Percentiles rank a stretch among this genome's conserved stretches.
phyloP scores from a whole-genome alignment of 2,888 invertebrate species.

The Volucella inflata region DNA sequence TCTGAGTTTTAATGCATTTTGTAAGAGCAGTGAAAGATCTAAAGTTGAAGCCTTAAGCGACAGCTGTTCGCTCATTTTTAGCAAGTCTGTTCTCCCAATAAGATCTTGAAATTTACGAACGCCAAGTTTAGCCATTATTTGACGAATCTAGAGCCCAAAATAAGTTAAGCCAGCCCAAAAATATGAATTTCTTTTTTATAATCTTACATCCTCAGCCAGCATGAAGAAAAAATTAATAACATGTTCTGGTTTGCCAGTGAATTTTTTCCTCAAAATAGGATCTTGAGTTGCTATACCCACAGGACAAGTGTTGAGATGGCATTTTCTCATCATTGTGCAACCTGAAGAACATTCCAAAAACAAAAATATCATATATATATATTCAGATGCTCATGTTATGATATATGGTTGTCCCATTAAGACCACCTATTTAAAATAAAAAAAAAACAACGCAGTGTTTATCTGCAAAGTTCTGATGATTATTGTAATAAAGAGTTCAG shows the following conservation, averaged over 20 bases:
- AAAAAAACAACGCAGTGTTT: too few relatives aligned
- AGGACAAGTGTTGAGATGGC: constrained; percentile 99
- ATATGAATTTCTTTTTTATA: neutral
- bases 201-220: constrained; percentile 96
- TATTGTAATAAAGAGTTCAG: too few relatives aligned
- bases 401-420: too few relatives aligned
- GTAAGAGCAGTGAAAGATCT: constrained; percentile 93
- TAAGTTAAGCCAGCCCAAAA: neutral
- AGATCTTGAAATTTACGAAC: constrained; percentile 94
- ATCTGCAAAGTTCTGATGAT: too few relatives aligned
- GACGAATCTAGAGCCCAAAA: constrained; percentile 87
- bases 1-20: constrained; percentile 94
- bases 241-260: constrained; percentile 98
- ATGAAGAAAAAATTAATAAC: constrained; percentile 99
- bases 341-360: constrained; percentile 83
- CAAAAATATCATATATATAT: neutral
- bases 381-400: too few relatives aligned
- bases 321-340: constrained; percentile 99
- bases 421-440: too few relatives aligned
- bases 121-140: constrained; percentile 95
- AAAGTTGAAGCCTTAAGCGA: constrained; percentile 93
- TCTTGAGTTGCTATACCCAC: constrained; percentile 99
- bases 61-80: constrained; percentile 89
- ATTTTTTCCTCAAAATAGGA: constrained; percentile 96
- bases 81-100: constrained; percentile 95